Evolutionary conservation across 2,113 vertebrate genomes (phyloP).

Genomic region (Girardinichthys multiradiatus): DNA sequence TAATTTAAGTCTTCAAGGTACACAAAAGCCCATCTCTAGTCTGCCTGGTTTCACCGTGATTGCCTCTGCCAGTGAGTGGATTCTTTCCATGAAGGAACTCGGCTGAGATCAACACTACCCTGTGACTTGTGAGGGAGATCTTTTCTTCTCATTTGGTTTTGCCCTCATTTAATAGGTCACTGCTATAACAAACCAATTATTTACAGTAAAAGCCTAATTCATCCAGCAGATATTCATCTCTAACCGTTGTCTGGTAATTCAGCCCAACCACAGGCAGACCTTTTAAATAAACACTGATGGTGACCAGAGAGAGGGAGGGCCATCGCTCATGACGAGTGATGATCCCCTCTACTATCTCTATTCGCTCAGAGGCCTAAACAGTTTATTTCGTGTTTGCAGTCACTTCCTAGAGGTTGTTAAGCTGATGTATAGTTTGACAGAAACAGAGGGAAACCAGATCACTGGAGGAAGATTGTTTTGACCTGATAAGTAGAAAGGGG

Average conservation of each 20-base stretch:
- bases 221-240: conserved; percentile 69
- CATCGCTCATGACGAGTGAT: conserved; percentile 92
- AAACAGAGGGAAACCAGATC: conserved; percentile 94
- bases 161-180: conserved; percentile 36
- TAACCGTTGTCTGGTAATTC: conserved; percentile 64
- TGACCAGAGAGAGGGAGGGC: conserved; percentile 91
- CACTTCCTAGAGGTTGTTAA: conserved; percentile 96
- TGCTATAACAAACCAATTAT: conserved; percentile 48
- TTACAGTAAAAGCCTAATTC: conserved; percentile 67
- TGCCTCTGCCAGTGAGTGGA: conserved; percentile 46
- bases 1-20: conserved; percentile 32
- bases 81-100: conserved; percentile 53
- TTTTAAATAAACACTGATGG: conserved; percentile 91
- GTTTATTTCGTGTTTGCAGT: conserved; percentile 98
- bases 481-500: conserved; percentile 91
- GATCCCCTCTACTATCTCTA: conserved; percentile 93
- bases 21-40: conserved; percentile 19
- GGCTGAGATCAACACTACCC: conserved; percentile 36
- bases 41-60: conserved; percentile 46
- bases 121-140: conserved; percentile 25
- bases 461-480: conserved; percentile 91
- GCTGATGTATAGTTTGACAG: conserved; percentile 94
- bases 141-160: conserved; percentile 51
- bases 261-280: conserved; percentile 79
- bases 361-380: conserved; percentile 90